A percentile compares a stretch with the other conserved stretches of the same genome.
Evolutionary conservation across 92 coral and sea anemone species (phyloP).

Genomic region (Palythoa grandiflora): DNA sequence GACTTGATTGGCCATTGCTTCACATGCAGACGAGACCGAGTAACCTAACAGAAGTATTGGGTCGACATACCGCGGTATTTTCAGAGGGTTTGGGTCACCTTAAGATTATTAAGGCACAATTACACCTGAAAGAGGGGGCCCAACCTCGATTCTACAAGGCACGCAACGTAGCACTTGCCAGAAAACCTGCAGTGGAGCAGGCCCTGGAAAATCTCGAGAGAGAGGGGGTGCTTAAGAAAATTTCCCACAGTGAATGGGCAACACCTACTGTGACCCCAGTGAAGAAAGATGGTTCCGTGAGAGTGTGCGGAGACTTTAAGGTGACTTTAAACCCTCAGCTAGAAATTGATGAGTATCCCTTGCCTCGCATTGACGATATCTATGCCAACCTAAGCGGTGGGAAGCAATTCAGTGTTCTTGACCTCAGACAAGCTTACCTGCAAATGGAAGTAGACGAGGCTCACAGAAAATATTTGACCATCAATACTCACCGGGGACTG

Average conservation of each 20-base stretch:
- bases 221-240: constrained; percentile 53
- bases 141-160: constrained; percentile 49
- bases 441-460: constrained; percentile 53
- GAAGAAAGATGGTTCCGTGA: constrained; percentile 52
- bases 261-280: constrained; percentile 50
- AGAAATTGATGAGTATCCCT: constrained; percentile 42
- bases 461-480: constrained; percentile 33
- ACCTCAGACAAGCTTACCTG: neutral
- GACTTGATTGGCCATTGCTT: constrained; percentile 55
- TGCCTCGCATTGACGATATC: constrained; percentile 44
- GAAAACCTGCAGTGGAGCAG: constrained; percentile 43
- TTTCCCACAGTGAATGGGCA: constrained; percentile 45
- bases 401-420: too few species aligned
- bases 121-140: neutral
- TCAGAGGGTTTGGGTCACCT: neutral
- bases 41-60: neutral
- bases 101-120: neutral
- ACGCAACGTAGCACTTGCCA: constrained; percentile 35
- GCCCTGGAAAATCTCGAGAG: constrained; percentile 43
- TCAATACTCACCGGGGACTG: constrained; percentile 61
- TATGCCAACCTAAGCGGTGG: constrained; percentile 37
- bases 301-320: constrained; percentile 59
- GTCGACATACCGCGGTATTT: too few species aligned
- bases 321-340: constrained; percentile 49
- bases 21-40: constrained; percentile 31